A percentile compares a stretch with the other conserved stretches of the same genome.
phyloP scores from a whole-genome alignment of 2,113 vertebrate species.

The Salvelinus sp. region DNA sequence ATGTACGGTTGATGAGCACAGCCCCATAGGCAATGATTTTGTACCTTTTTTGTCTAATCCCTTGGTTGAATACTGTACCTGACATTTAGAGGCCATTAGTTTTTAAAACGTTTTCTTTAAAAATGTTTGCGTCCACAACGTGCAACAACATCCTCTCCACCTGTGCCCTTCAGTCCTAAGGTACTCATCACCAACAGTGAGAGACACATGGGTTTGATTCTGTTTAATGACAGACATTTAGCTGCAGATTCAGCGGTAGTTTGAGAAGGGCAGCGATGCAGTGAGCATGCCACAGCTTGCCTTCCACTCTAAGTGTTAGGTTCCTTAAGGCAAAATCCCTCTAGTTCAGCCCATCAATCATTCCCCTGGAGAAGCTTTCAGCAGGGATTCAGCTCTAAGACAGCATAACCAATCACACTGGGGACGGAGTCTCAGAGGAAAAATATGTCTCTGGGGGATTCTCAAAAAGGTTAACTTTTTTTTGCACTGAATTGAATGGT shows the following conservation, averaged over 20 bases:
- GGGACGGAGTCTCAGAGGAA: background rate
- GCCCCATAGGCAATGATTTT: too few relatives aligned
- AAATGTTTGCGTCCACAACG: background rate
- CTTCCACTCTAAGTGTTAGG: conserved; percentile 11
- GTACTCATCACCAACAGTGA: background rate
- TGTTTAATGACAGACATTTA: background rate
- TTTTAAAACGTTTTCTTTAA: too few relatives aligned
- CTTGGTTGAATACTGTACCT: too few relatives aligned
- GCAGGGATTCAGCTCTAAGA: background rate
- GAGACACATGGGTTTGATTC: background rate
- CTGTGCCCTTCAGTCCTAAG: conserved; percentile 48
- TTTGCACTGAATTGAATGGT: too few relatives aligned
- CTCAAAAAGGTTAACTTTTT: background rate
- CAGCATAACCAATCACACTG: background rate
- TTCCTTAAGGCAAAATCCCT: conserved; percentile 19
- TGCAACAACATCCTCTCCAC: conserved; percentile 51
- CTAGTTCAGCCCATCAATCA: conserved; percentile 28
- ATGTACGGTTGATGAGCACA: too few relatives aligned
- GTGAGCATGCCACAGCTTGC: conserved; percentile 44
- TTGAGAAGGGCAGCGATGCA: background rate
- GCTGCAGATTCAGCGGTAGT: conserved; percentile 10
- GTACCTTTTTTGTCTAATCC: too few relatives aligned
- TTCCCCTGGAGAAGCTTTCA: background rate
- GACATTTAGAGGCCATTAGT: too few relatives aligned
- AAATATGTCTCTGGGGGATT: background rate